Evolutionary conservation across 2,797 vertebrate species (phyloP).

Genomic region (Valencia hispanica): DNA sequence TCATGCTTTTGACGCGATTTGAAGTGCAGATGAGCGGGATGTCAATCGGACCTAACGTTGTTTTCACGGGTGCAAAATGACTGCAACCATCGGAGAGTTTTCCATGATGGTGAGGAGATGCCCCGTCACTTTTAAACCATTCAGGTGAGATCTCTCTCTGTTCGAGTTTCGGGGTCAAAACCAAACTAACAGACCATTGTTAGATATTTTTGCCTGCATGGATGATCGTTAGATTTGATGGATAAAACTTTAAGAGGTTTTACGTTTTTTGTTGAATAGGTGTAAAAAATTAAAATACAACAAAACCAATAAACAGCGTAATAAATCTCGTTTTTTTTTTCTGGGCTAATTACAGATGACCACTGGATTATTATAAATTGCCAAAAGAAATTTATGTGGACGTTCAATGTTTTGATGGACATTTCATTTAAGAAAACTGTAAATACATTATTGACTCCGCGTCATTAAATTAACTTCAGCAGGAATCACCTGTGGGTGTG

Average conservation of each 20-base stretch:
- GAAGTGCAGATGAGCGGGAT: constrained; percentile 22
- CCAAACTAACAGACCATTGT: not conserved
- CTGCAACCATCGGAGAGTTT: constrained; percentile 83
- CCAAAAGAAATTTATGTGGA: not conserved
- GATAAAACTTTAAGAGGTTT: not conserved
- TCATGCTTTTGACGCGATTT: constrained; percentile 26
- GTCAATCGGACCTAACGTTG: constrained; percentile 29
- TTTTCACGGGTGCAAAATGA: constrained; percentile 68
- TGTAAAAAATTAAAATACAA: not conserved
- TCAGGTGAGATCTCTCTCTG: constrained; percentile 86
- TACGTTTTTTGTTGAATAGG: not conserved
- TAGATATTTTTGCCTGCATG: not conserved
- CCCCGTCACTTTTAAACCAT: constrained; percentile 95
- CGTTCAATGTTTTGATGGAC: not conserved
- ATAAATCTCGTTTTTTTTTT: not conserved
- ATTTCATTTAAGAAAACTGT: not conserved
- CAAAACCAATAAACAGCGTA: not conserved
- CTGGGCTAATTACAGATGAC: not conserved
- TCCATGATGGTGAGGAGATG: constrained; percentile 97
- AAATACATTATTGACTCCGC: not conserved
- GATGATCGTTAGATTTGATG: not conserved
- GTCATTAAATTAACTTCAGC: too few species aligned
- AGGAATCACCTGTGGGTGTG: not conserved
- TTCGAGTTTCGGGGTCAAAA: not conserved
- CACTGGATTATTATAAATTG: not conserved